Evolutionary conservation across 2,113 vertebrate genomes (phyloP).

Genomic region (Rattus rattus): DNA sequence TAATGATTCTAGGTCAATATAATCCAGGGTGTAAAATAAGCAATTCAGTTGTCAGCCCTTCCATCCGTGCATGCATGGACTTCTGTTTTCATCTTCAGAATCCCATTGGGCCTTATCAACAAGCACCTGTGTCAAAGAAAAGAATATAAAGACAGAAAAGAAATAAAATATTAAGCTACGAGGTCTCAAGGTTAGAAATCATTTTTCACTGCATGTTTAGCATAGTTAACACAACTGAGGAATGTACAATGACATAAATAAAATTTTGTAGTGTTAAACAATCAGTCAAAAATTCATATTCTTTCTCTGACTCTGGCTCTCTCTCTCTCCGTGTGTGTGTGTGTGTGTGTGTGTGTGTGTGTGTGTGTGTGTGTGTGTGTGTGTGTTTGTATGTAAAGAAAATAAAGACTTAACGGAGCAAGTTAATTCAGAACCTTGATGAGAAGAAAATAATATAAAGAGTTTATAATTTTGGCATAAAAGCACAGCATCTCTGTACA

Average conservation of each 20-base stretch:
- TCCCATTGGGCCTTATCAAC: not conserved
- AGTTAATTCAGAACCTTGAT: too few species aligned
- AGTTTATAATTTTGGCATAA: too few species aligned
- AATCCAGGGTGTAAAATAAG: not conserved
- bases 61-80: not conserved
- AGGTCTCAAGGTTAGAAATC: not conserved
- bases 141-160: not conserved
- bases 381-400: not conserved
- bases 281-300: not conserved
- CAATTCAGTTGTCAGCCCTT: not conserved
- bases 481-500: too few species aligned
- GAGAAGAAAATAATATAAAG: too few species aligned
- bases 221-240: not conserved
- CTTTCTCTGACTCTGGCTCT: not conserved
- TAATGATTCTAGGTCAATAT: not conserved
- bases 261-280: not conserved
- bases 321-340: not conserved
- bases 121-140: constrained; percentile 28
- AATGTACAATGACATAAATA: not conserved
- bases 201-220: not conserved
- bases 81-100: not conserved
- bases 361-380: not conserved
- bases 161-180: not conserved
- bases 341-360: not conserved
- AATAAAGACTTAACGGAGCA: too few species aligned